Evolutionary conservation across 1,140 invertebrate genomes (phyloP).

Genomic region (Bombus affinis): DNA sequence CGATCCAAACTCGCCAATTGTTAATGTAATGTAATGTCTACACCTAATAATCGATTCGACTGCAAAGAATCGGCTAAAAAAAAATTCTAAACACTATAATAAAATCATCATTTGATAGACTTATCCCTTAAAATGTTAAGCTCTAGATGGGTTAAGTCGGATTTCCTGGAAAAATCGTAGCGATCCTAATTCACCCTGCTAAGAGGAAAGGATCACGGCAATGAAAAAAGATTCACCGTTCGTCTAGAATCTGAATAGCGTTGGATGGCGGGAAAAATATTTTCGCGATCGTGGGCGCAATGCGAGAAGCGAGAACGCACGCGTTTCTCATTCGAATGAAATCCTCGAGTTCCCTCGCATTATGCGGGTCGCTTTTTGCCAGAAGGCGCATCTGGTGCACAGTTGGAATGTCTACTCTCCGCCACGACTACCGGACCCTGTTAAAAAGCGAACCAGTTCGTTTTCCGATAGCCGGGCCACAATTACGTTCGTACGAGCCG

Average conservation of each 20-base stretch:
- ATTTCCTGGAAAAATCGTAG: background rate
- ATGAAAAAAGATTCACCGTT: background rate
- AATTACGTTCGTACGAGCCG: conserved; percentile 22
- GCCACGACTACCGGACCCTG: background rate
- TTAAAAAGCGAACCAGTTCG: conserved; percentile 48
- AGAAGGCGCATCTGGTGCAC: conserved; percentile 45
- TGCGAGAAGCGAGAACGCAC: conserved; percentile 29
- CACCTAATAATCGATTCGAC: too few relatives aligned
- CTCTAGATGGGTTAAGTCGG: background rate
- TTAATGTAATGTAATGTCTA: too few relatives aligned
- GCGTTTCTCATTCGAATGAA: conserved; percentile 28
- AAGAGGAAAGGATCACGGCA: background rate
- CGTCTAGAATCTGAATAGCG: background rate
- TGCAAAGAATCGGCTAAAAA: too few relatives aligned
- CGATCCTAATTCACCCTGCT: background rate
- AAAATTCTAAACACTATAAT: too few relatives aligned
- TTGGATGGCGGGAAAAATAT: background rate
- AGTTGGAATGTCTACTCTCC: conserved; percentile 26
- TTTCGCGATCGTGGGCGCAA: conserved; percentile 17
- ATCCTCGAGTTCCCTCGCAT: conserved; percentile 46
- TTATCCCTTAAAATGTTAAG: background rate
- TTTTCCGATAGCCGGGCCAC: conserved; percentile 38
- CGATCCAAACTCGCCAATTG: too few relatives aligned
- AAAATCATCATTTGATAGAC: too few relatives aligned
- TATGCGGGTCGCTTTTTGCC: conserved; percentile 54